A percentile compares a stretch with the other conserved stretches of the same genome.
Evolutionary conservation across 2,797 vertebrate genomes (phyloP).

Genomic region (Sebastes itinus): DNA sequence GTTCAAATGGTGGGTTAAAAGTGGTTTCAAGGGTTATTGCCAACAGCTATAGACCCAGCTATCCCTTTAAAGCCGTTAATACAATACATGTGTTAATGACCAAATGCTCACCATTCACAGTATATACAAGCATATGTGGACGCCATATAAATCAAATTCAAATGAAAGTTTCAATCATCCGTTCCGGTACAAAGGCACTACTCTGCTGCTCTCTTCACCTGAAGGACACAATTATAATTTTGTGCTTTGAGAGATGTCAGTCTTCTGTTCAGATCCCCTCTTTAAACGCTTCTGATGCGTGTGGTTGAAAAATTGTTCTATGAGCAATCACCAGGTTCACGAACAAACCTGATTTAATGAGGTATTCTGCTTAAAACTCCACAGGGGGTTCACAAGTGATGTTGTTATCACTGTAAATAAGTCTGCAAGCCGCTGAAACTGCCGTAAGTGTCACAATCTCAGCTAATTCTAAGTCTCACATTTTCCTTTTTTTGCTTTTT

Average conservation of each 20-base stretch:
- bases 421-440: slow-evolving; percentile 16
- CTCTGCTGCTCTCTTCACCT: slow-evolving; percentile 17
- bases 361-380: slow-evolving; percentile 44
- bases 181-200: background rate
- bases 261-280: slow-evolving; percentile 47
- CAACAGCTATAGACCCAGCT: background rate
- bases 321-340: slow-evolving; percentile 48
- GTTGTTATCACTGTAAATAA: slow-evolving; percentile 19
- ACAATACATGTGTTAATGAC: background rate
- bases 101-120: slow-evolving; percentile 10
- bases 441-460: background rate
- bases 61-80: background rate
- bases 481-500: background rate
- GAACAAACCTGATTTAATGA: slow-evolving; percentile 60
- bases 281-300: slow-evolving; percentile 48
- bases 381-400: slow-evolving; percentile 22
- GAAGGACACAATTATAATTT: slow-evolving; percentile 51
- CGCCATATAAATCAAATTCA: slow-evolving; percentile 21
- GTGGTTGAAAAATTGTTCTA: slow-evolving; percentile 36
- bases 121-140: background rate
- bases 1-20: slow-evolving; percentile 11
- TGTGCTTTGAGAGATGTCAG: slow-evolving; percentile 36
- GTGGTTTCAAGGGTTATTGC: background rate
- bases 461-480: background rate
- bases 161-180: slow-evolving; percentile 25